phyloP scores from a whole-genome alignment of 2,888 invertebrate genomes.

The Mesoligia furuncula region DNA sequence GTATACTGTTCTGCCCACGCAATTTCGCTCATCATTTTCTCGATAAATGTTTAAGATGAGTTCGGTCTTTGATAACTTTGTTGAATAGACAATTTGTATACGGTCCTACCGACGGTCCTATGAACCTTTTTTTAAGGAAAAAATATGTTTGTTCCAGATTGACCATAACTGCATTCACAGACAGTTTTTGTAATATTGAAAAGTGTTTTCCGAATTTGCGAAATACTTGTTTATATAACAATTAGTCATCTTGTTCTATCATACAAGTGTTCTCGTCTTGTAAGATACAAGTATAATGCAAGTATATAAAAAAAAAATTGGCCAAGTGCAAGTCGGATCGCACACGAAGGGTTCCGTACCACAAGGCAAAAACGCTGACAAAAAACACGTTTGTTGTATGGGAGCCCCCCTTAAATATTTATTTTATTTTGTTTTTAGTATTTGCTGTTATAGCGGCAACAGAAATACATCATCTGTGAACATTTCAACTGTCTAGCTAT shows the following conservation, averaged over 20 bases:
- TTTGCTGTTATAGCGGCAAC: too few species aligned
- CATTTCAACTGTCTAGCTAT: too few species aligned
- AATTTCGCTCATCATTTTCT: slow-evolving; percentile 8
- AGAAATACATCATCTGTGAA: too few species aligned
- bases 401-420: too few species aligned
- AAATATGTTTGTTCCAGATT: neutral
- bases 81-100: slow-evolving; percentile 13
- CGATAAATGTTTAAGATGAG: slow-evolving; percentile 25
- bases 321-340: too few species aligned
- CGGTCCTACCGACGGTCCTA: neutral
- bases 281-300: too few species aligned
- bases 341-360: too few species aligned
- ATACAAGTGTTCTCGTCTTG: neutral
- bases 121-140: neutral
- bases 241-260: neutral
- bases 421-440: too few species aligned
- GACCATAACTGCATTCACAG: neutral
- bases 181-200: neutral
- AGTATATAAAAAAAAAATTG: neutral
- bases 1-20: slow-evolving; percentile 5
- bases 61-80: slow-evolving; percentile 9
- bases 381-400: too few species aligned
- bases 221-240: neutral
- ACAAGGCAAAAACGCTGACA: too few species aligned
- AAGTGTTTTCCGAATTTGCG: neutral